Conservation (phyloP, 1,140 invertebrate genomes). For the Anastrepha obliqua region DNA sequence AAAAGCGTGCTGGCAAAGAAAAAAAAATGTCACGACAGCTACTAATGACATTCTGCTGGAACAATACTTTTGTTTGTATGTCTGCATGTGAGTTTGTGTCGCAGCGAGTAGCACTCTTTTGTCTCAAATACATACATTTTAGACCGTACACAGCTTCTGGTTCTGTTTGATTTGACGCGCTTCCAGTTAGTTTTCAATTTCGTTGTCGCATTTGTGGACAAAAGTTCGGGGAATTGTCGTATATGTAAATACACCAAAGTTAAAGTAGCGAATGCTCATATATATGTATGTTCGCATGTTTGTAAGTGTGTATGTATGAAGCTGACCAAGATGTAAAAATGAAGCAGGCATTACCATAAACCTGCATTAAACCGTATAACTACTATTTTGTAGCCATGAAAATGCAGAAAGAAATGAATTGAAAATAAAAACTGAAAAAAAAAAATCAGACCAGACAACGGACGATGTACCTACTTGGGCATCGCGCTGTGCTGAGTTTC, state of each 20-base stretch:
- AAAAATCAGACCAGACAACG: background rate
- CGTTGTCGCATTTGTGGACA: constrained; percentile 29
- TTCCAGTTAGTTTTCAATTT: constrained; percentile 50
- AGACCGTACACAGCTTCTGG: constrained; percentile 29
- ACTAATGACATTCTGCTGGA: background rate
- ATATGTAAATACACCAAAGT: background rate
- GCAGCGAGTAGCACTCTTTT: background rate
- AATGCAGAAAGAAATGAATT: background rate
- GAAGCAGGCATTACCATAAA: constrained; percentile 1
- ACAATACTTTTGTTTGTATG: background rate
- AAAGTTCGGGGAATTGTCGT: background rate
- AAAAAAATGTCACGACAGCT: background rate
- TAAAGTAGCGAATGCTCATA: background rate
- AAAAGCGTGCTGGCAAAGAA: background rate
- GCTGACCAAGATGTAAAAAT: background rate
- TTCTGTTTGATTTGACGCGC: constrained; percentile 30
- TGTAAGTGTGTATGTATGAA: background rate
- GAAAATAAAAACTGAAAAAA: background rate
- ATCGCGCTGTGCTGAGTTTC: too few species aligned
- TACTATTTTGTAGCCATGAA: background rate
- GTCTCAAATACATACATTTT: constrained; percentile 35
- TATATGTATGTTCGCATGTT: background rate
- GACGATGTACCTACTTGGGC: too few species aligned
- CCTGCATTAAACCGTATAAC: constrained; percentile 40
- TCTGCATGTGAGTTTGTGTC: background rate